Base-by-base conservation (phyloP, 1,140 invertebrate genomes). In the Neodiprion lecontei region DNA sequence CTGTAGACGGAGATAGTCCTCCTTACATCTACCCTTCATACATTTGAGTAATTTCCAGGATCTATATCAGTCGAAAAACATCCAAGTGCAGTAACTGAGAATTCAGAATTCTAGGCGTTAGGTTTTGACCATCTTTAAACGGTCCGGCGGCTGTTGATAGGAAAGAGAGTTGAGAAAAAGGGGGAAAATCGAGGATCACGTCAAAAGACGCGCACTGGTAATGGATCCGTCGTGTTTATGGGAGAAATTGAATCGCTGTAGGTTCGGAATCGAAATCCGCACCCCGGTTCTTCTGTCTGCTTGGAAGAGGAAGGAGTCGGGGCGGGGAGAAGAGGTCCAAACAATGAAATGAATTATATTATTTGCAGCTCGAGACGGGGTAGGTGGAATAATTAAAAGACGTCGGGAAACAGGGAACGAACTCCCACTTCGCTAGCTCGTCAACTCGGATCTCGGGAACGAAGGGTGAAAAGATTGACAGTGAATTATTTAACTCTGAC, bases 401-500 rank as follows among this genome's bases (percentile, higher is more conserved):
- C 79, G 76, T 74, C 68, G 72, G 53, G 28, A 40, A 21, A 68
- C 17, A 68, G 67, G 28, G 11, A 11, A 21, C 17, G 17, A 21
- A 53, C 50, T 53, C 50, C 50, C 10, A 53, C 50, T 53, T 53
- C 50, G 10, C 17, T 21, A 21, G 17, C 50, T 53, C 50, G 50
- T 53, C 50, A 53, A 53, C 67, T 79, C 72, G 74, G 75, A 75
- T 78, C 69, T 9, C 28, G 53, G 66, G 72, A 80, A 80, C 81
- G 81, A 84, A 85, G 82, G 83, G 84, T 83, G 81, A 82, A 85
- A 83, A 83, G 84, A 87, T 86, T 85, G 84, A 85, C 85, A 83
- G 83, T 86, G 84, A 87, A 87, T 87, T 85, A 87, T 86, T 87
- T 83, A 85, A 80, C 79, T 85, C 78, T 80, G 80, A 81, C 80